Percentiles rank a stretch among this genome's conserved stretches.
phyloP scores from a whole-genome alignment of 2,888 invertebrate genomes.

The Alcis repandata region DNA sequence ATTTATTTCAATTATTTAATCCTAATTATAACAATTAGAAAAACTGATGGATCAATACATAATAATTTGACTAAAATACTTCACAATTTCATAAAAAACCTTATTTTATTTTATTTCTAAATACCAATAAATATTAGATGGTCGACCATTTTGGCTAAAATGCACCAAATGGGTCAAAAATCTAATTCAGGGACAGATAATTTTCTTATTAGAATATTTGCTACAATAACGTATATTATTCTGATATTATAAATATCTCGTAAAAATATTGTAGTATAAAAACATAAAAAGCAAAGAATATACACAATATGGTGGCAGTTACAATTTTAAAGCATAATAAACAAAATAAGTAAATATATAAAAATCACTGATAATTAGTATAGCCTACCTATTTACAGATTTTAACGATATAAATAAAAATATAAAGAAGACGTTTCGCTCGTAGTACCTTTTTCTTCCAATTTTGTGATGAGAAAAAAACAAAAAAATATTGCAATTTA shows the following conservation, averaged over 20 bases:
- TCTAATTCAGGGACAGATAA: slow-evolving; percentile 67
- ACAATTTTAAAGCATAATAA: slow-evolving; percentile 32
- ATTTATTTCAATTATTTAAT: slow-evolving; percentile 76
- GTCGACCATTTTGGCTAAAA: slow-evolving; percentile 75
- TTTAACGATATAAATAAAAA: slow-evolving; percentile 49
- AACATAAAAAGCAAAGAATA: slow-evolving; percentile 16
- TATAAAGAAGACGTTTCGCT: slow-evolving; percentile 19
- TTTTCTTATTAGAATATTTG: slow-evolving; percentile 57
- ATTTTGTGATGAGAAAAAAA: slow-evolving; percentile 5
- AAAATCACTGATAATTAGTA: slow-evolving; percentile 45
- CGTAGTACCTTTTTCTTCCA: slow-evolving; percentile 11
- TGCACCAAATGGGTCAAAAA: slow-evolving; percentile 75
- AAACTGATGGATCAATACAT: slow-evolving; percentile 63
- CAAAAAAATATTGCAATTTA: slow-evolving; percentile 41
- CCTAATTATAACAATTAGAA: slow-evolving; percentile 72
- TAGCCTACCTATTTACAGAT: slow-evolving; percentile 69
- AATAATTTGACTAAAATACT: slow-evolving; percentile 71
- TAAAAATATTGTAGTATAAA: slow-evolving; percentile 1
- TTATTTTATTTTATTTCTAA: slow-evolving; percentile 53
- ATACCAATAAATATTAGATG: slow-evolving; percentile 74
- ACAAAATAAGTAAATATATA: slow-evolving; percentile 29
- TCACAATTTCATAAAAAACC: slow-evolving; percentile 59
- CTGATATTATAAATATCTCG: slow-evolving; percentile 44
- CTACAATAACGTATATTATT: slow-evolving; percentile 41
- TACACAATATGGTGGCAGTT: slow-evolving; percentile 44